Evolutionary conservation across 2,113 vertebrate species (phyloP).

Genomic region (Oncorhynchus mykiss): DNA sequence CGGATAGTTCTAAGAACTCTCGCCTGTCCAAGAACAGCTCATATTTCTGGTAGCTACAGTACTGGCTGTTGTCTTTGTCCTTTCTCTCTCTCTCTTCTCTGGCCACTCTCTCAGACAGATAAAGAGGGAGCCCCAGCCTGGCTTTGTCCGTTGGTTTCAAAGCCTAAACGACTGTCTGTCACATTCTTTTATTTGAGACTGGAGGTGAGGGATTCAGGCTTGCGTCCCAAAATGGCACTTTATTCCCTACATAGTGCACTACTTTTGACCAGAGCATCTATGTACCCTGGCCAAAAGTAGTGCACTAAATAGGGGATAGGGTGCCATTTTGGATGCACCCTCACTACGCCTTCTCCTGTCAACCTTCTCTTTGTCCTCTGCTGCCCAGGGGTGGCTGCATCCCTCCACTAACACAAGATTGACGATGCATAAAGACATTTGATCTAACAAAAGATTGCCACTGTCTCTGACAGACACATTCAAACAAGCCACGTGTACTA

Average conservation of each 20-base stretch:
- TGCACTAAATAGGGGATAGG: too few species aligned
- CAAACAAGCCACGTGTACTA: background rate
- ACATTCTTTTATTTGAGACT: conserved; percentile 18
- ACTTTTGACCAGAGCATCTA: too few species aligned
- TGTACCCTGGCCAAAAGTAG: too few species aligned
- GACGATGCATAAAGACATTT: background rate
- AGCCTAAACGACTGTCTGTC: conserved; percentile 15
- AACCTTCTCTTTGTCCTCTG: conserved; percentile 15
- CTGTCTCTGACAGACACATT: background rate
- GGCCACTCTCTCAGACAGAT: background rate
- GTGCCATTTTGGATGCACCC: too few species aligned
- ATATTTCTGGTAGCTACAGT: background rate
- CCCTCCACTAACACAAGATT: background rate
- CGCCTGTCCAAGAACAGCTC: background rate
- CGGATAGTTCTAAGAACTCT: background rate
- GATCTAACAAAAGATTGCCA: background rate
- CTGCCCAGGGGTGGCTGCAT: conserved; percentile 1
- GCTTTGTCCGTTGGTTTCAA: background rate
- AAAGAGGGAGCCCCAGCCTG: background rate
- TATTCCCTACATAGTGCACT: too few species aligned
- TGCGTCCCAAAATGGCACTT: too few species aligned
- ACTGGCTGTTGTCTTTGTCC: conserved; percentile 5
- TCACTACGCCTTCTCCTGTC: conserved; percentile 2
- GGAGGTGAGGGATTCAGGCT: background rate
- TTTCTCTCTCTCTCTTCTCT: background rate